Conservation (phyloP, 2,797 vertebrate genomes). For the Ctenopoma kingsleyae region DNA sequence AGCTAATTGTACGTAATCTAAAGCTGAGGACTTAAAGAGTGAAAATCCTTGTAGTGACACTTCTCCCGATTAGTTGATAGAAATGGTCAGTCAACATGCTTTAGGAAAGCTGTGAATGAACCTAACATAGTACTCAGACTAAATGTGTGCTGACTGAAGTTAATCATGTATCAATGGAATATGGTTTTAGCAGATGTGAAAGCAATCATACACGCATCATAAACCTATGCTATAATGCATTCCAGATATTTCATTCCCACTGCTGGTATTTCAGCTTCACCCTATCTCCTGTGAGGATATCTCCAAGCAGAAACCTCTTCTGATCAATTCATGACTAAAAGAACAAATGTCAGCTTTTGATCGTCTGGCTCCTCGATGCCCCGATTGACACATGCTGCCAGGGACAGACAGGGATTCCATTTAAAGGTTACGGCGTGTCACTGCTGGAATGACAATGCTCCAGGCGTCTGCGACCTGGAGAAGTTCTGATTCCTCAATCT, state of each 20-base stretch:
- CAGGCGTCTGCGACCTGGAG: conserved; percentile 35
- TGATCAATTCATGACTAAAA: conserved; percentile 76
- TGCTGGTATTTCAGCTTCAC: conserved; percentile 55
- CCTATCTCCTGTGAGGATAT: conserved; percentile 55
- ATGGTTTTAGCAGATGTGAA: conserved; percentile 9
- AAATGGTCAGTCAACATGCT: neutral
- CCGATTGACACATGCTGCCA: conserved; percentile 61
- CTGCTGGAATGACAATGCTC: conserved; percentile 75
- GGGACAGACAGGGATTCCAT: conserved; percentile 73
- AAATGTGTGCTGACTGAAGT: neutral
- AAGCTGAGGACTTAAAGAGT: conserved; percentile 36
- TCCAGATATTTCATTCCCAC: conserved; percentile 24
- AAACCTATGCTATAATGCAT: conserved; percentile 16
- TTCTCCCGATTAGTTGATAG: conserved; percentile 31
- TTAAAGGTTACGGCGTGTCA: conserved; percentile 76
- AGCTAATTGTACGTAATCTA: conserved; percentile 62
- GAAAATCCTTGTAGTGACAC: conserved; percentile 44
- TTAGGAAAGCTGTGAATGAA: conserved; percentile 10
- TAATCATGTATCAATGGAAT: neutral
- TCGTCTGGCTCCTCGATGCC: conserved; percentile 59
- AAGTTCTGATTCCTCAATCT: conserved; percentile 52
- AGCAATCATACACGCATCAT: conserved; percentile 1
- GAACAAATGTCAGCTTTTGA: conserved; percentile 83
- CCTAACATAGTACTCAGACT: neutral
- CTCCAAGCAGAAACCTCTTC: conserved; percentile 48